phyloP scores from a whole-genome alignment of 1,140 invertebrate genomes.

The Ericerus pela region DNA sequence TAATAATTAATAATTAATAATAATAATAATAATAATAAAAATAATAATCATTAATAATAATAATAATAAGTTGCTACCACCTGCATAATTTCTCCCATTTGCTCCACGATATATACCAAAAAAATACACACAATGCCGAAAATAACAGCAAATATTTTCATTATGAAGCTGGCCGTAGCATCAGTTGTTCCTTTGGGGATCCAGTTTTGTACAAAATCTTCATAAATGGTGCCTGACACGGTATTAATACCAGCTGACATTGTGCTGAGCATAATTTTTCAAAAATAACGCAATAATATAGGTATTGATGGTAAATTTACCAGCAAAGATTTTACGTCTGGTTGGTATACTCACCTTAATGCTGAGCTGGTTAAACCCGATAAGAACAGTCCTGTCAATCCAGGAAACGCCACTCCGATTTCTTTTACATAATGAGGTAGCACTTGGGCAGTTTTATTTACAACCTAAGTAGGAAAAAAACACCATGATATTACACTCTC shows the following conservation, averaged over 20 bases:
- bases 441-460: too few species aligned
- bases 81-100: constrained; percentile 36
- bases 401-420: constrained; percentile 37
- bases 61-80: background rate
- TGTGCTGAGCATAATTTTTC: too few species aligned
- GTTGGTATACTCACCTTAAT: constrained; percentile 34
- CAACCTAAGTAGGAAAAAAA: too few species aligned
- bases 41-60: too few species aligned
- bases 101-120: constrained; percentile 51
- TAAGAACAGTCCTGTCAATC: constrained; percentile 48
- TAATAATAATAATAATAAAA: background rate
- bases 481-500: too few species aligned
- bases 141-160: constrained; percentile 50
- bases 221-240: constrained; percentile 63
- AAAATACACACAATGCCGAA: constrained; percentile 45
- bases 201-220: constrained; percentile 53
- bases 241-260: constrained; percentile 67
- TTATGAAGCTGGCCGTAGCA: constrained; percentile 42
- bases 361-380: constrained; percentile 53
- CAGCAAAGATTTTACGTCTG: background rate
- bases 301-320: too few species aligned
- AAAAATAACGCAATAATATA: too few species aligned
- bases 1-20: background rate
- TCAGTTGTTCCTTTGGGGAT: constrained; percentile 35
- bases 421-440: constrained; percentile 48